These are phyloP conservation scores for Gallinago undulata DNA, from an alignment of 2,113 vertebrate species.

Conservation along the genomic window DNA sequence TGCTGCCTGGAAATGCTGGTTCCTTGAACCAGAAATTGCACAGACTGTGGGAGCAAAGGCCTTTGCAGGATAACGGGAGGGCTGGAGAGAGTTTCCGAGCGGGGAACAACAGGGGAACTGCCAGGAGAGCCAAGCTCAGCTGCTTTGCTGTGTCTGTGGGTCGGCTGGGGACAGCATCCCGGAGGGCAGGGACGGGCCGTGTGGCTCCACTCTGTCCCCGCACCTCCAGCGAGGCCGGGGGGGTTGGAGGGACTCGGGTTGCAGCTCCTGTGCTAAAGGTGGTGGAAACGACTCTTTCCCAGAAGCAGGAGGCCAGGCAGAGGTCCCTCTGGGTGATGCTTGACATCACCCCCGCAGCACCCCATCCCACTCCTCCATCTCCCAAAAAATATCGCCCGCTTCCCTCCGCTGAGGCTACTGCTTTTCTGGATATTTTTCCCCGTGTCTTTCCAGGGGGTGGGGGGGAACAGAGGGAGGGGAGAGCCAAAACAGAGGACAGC, in stretches of 20 bases:
- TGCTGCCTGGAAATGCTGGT: background rate
- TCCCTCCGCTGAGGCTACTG: background rate
- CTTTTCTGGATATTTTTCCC: background rate
- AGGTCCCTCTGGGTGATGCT: fast-evolving
- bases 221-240: fast-evolving
- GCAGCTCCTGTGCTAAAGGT: background rate
- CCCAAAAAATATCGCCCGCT: fast-evolving
- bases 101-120: background rate
- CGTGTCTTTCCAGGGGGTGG: background rate
- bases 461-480: background rate
- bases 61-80: background rate
- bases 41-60: background rate
- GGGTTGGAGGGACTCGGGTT: background rate
- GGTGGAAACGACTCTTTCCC: background rate
- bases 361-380: background rate
- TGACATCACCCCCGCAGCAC: fast-evolving
- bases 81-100: background rate
- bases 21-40: background rate
- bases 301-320: background rate
- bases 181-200: background rate
- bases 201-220: background rate
- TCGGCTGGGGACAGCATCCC: background rate
- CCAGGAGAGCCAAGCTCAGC: background rate
- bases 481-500: slow-evolving; percentile 12
- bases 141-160: background rate